Conservation (phyloP, 2,888 invertebrate species). For the Megamerina dolium region DNA sequence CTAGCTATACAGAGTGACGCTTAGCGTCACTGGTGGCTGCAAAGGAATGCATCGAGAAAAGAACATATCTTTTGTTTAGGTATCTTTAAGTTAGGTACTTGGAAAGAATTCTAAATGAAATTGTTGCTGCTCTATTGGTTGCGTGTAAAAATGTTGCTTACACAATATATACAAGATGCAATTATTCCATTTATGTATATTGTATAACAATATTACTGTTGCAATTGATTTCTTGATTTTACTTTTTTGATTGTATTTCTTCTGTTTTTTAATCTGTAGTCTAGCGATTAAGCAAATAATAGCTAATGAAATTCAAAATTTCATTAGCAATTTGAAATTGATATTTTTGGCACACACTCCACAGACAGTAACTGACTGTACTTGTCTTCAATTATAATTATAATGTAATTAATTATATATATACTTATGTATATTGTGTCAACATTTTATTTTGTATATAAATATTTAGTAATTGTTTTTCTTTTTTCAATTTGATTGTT, state of each 20-base stretch:
- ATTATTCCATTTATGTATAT: slow-evolving; percentile 29
- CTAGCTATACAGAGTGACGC: too few species aligned
- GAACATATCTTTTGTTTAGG: too few species aligned
- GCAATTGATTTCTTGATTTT: slow-evolving; percentile 39
- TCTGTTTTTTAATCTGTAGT: slow-evolving; percentile 15
- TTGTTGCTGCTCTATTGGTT: not conserved
- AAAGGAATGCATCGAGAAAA: not conserved
- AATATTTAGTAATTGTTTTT: too few species aligned
- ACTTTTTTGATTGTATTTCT: slow-evolving; percentile 36
- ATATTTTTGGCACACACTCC: slow-evolving; percentile 7
- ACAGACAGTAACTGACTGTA: too few species aligned
- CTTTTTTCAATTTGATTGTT: too few species aligned
- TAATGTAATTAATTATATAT: too few species aligned
- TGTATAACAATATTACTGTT: slow-evolving; percentile 14
- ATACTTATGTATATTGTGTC: too few species aligned
- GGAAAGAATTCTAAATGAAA: too few species aligned
- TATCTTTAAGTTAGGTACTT: too few species aligned
- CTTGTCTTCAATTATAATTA: too few species aligned
- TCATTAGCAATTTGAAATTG: slow-evolving; percentile 4
- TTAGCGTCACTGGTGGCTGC: not conserved
- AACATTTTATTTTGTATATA: too few species aligned
- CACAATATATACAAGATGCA: not conserved
- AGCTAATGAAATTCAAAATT: slow-evolving; percentile 7
- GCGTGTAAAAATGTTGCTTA: slow-evolving; percentile 3
- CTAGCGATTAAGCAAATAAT: not conserved